These are phyloP conservation scores for Bradypus variegatus DNA, from an alignment of 2,797 vertebrate species.

Conservation along the genomic window DNA sequence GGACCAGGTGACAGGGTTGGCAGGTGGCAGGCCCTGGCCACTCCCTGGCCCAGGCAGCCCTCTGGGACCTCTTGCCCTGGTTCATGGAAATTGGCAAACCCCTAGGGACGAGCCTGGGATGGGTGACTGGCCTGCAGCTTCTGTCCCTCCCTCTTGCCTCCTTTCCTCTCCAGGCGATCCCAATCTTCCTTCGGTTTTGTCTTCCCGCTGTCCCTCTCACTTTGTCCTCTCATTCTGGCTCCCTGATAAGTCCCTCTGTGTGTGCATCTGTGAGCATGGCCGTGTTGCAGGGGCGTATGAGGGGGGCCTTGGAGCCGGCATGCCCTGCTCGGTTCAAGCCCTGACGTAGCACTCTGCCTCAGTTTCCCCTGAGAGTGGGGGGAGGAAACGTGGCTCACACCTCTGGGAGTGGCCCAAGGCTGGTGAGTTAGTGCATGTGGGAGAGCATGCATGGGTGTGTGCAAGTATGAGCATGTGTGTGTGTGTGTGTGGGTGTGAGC, in stretches of 20 bases:
- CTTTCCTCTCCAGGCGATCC: too few species aligned
- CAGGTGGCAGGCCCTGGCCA: neutral
- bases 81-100: neutral
- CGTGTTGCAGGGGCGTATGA: too few species aligned
- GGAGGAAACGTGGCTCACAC: too few species aligned
- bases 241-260: neutral
- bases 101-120: too few species aligned
- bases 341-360: neutral
- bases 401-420: too few species aligned
- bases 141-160: neutral
- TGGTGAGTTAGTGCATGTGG: too few species aligned
- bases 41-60: too few species aligned
- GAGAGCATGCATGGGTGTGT: too few species aligned
- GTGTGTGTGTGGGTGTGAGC: neutral
- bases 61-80: neutral
- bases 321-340: neutral
- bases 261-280: neutral
- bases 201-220: neutral
- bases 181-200: neutral
- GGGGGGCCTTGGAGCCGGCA: too few species aligned
- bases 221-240: neutral
- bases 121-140: neutral
- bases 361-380: too few species aligned
- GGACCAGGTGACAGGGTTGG: neutral
- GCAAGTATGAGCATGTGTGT: neutral